Conservation (phyloP, 2,888 invertebrate species). For the Pristionchus arcanus region DNA sequence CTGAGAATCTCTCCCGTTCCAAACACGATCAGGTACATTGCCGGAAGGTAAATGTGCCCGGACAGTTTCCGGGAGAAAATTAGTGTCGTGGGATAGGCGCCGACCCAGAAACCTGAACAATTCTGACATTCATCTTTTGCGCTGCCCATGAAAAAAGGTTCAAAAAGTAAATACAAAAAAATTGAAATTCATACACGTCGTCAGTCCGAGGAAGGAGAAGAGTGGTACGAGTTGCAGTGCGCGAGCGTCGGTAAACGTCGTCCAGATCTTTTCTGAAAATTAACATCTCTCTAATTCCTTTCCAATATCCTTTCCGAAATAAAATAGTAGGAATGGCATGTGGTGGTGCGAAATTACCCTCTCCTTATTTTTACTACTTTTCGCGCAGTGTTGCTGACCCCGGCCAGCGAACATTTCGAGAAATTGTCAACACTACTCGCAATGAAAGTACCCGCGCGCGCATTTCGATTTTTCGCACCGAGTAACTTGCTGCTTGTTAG, state of each 20-base stretch:
- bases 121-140: too few species aligned
- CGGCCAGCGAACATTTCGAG: not conserved
- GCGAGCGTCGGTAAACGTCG: constrained; percentile 54
- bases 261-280: constrained; percentile 46
- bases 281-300: too few species aligned
- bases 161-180: too few species aligned
- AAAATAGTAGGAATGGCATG: too few species aligned
- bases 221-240: constrained; percentile 61
- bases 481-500: not conserved
- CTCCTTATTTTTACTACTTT: not conserved
- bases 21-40: not conserved
- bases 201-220: constrained; percentile 61
- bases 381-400: not conserved
- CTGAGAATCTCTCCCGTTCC: not conserved
- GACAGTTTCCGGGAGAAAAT: not conserved
- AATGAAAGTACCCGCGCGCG: not conserved
- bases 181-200: not conserved
- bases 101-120: constrained; percentile 15
- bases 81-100: not conserved
- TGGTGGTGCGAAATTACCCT: too few species aligned
- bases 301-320: too few species aligned
- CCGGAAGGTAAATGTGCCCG: not conserved
- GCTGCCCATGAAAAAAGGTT: too few species aligned
- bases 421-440: not conserved
- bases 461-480: not conserved